These are phyloP conservation scores for Dasypogon diadema DNA, from an alignment of 2,888 invertebrate genomes.

Conservation along the genomic window DNA sequence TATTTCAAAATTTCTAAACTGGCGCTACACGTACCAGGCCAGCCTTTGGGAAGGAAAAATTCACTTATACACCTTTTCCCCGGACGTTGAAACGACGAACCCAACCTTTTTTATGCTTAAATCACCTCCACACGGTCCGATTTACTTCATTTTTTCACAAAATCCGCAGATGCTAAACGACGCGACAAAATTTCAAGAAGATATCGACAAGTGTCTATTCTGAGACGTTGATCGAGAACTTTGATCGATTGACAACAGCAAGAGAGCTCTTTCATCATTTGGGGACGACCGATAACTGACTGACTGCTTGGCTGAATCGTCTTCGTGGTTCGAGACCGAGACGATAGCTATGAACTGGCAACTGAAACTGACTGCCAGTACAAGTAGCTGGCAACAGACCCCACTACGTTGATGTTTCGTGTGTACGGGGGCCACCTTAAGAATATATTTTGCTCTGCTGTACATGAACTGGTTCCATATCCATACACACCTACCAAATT, in stretches of 20 bases:
- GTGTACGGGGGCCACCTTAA: not conserved
- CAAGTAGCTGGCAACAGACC: not conserved
- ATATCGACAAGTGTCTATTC: constrained; percentile 69
- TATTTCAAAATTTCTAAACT: not conserved
- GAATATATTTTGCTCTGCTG: not conserved
- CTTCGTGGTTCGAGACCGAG: not conserved
- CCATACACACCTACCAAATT: not conserved
- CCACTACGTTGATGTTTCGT: not conserved
- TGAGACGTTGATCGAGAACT: constrained; percentile 67
- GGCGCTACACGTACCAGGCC: not conserved
- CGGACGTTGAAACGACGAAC: not conserved
- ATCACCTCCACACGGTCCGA: too few relatives aligned
- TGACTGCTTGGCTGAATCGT: too few relatives aligned
- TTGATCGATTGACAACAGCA: constrained; percentile 60
- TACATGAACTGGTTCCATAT: not conserved
- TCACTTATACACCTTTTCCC: not conserved
- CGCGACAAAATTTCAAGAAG: constrained; percentile 68
- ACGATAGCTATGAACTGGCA: constrained; percentile 8
- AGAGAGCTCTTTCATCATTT: constrained; percentile 68
- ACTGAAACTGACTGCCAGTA: not conserved
- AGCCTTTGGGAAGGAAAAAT: not conserved
- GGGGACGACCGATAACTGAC: constrained; percentile 63
- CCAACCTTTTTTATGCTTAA: too few relatives aligned
- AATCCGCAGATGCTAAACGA: constrained; percentile 63
- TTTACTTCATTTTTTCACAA: not conserved